These are phyloP conservation scores for Datnioides undecimradiatus DNA, from an alignment of 2,113 vertebrate genomes.

Conservation along the genomic window DNA sequence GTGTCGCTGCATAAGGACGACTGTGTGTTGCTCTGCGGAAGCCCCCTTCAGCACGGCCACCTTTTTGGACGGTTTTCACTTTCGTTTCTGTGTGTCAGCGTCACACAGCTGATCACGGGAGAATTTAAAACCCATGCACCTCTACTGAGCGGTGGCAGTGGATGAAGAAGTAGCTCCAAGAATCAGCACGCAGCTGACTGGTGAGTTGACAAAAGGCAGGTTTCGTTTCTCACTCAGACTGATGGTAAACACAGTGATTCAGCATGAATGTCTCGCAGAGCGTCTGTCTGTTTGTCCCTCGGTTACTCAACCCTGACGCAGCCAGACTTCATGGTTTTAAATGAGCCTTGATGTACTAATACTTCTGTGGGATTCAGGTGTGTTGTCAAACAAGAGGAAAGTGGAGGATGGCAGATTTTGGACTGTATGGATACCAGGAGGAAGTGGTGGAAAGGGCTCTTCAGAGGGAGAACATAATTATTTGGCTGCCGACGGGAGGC, in stretches of 20 bases:
- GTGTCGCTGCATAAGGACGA: constrained; percentile 18
- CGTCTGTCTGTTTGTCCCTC: neutral
- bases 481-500: constrained; percentile 93
- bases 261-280: neutral
- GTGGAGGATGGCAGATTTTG: constrained; percentile 78
- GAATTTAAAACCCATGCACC: constrained; percentile 34
- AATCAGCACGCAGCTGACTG: constrained; percentile 12
- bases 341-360: neutral
- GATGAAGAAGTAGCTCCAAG: neutral
- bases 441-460: constrained; percentile 89
- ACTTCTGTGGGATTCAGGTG: neutral
- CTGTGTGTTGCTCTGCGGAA: constrained; percentile 24
- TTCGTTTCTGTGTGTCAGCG: constrained; percentile 62
- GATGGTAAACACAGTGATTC: neutral
- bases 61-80: constrained; percentile 5
- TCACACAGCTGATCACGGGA: constrained; percentile 23
- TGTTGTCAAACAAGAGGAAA: constrained; percentile 6
- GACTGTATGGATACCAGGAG: constrained; percentile 86
- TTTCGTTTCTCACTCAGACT: neutral
- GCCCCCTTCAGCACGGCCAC: constrained; percentile 46
- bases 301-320: neutral
- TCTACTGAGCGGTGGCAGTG: neutral
- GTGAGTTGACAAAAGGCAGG: constrained; percentile 40
- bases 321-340: neutral
- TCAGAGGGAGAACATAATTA: constrained; percentile 86